Conservation (phyloP, 2,113 vertebrate genomes). For the Pavo muticus region DNA sequence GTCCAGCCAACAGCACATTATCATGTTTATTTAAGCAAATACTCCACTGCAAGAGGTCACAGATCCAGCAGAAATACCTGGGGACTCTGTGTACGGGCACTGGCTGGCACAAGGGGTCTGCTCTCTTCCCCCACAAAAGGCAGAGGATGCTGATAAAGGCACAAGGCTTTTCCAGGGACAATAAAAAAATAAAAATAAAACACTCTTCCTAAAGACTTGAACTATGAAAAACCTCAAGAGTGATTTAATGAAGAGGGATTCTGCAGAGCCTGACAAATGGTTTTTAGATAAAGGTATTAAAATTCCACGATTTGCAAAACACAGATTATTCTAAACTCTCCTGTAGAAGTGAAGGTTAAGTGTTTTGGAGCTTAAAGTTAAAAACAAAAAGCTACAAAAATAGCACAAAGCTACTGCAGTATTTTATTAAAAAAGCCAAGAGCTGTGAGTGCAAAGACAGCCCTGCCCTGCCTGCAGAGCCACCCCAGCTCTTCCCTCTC, state of each 20-base stretch:
- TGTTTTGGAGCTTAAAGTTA: background rate
- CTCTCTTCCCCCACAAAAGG: constrained; percentile 4
- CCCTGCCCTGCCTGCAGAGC: background rate
- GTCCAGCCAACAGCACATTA: background rate
- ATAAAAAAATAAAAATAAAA: background rate
- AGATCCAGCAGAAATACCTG: background rate
- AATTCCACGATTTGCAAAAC: background rate
- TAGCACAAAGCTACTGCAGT: background rate
- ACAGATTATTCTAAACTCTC: background rate
- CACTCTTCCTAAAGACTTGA: background rate
- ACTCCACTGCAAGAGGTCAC: background rate
- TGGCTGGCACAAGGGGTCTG: background rate
- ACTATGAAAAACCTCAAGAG: background rate
- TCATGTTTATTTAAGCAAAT: background rate
- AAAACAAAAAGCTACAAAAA: background rate
- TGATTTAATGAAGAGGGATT: background rate
- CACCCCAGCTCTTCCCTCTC: background rate
- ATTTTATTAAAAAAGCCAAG: background rate
- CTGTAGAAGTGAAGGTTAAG: background rate
- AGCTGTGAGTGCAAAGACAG: background rate
- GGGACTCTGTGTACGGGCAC: background rate
- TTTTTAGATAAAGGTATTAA: constrained; percentile 9
- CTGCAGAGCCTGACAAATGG: background rate
- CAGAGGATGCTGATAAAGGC: background rate
- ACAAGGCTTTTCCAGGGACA: background rate